phyloP scores from a whole-genome alignment of 2,888 invertebrate species.

The Vannuccia rotundouncinata region DNA sequence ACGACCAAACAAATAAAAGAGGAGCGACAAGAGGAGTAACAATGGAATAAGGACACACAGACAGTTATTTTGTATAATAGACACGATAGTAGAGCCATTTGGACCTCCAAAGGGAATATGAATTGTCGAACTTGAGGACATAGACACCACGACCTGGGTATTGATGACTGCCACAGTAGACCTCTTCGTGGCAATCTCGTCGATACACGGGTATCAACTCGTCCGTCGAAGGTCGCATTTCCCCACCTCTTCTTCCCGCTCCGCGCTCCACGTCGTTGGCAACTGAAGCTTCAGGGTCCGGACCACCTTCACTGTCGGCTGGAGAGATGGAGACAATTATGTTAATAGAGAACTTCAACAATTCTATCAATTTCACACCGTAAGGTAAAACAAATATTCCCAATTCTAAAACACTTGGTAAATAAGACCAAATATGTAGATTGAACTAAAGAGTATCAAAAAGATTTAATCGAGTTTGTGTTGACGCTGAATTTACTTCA shows the following conservation, averaged over 20 bases:
- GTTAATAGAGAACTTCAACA: no score
- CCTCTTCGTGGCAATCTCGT: slow-evolving; percentile 89
- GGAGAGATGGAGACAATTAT: no score
- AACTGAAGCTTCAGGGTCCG: slow-evolving; percentile 55
- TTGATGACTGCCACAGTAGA: slow-evolving; percentile 90
- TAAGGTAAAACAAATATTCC: no score
- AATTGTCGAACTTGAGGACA: slow-evolving; percentile 95
- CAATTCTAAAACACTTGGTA: no score
- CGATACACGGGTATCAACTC: slow-evolving; percentile 88
- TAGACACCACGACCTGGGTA: slow-evolving; percentile 97
- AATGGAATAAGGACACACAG: no score
- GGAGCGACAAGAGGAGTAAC: no score
- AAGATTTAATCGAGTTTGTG: no score
- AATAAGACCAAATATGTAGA: no score
- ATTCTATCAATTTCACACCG: no score
- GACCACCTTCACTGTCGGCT: background rate
- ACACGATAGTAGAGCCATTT: slow-evolving; percentile 98
- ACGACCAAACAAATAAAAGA: no score
- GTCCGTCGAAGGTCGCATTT: slow-evolving; percentile 64
- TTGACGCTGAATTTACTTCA: no score
- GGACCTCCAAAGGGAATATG: slow-evolving; percentile 95
- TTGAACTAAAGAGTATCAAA: no score
- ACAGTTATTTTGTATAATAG: slow-evolving; percentile 71
- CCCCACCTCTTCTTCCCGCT: slow-evolving; percentile 38
- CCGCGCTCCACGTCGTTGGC: slow-evolving; percentile 37